A percentile compares a stretch with the other conserved stretches of the same genome.
These are phyloP conservation scores for Caprella mutica DNA, from an alignment of 2,888 invertebrate genomes.

Conservation along the genomic window DNA sequence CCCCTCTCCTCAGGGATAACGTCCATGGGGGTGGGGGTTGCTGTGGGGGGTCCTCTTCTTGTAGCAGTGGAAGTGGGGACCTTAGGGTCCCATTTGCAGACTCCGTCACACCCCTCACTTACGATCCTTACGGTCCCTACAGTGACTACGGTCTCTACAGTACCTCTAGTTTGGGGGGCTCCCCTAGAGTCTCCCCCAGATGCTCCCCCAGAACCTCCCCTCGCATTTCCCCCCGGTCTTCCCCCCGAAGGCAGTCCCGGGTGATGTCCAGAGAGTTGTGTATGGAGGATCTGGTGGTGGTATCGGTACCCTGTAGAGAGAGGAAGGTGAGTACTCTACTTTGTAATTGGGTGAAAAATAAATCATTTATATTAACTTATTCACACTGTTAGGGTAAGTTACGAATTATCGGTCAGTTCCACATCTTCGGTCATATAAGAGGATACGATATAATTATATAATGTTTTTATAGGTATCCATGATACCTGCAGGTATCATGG, in stretches of 20 bases:
- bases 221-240: conserved; percentile 22
- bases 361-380: too few relatives aligned
- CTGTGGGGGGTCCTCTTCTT: neutral
- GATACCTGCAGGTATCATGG: too few relatives aligned
- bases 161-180: conserved; percentile 9
- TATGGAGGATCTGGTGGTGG: conserved; percentile 28
- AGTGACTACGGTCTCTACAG: neutral
- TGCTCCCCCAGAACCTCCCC: conserved; percentile 19
- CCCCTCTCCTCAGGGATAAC: neutral
- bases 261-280: conserved; percentile 21
- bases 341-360: neutral
- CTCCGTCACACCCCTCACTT: neutral
- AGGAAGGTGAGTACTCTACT: conserved; percentile 19
- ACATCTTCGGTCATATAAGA: too few relatives aligned
- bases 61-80: neutral
- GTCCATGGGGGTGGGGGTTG: neutral
- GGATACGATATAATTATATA: too few relatives aligned
- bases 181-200: conserved; percentile 13
- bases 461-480: too few relatives aligned
- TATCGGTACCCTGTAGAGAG: conserved; percentile 29
- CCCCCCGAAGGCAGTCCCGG: conserved; percentile 22
- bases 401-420: neutral
- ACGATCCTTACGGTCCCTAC: neutral
- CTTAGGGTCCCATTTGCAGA: neutral
- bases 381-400: neutral